Conservation (phyloP, 2,113 vertebrate species). For the Eonycteris spelaea region DNA sequence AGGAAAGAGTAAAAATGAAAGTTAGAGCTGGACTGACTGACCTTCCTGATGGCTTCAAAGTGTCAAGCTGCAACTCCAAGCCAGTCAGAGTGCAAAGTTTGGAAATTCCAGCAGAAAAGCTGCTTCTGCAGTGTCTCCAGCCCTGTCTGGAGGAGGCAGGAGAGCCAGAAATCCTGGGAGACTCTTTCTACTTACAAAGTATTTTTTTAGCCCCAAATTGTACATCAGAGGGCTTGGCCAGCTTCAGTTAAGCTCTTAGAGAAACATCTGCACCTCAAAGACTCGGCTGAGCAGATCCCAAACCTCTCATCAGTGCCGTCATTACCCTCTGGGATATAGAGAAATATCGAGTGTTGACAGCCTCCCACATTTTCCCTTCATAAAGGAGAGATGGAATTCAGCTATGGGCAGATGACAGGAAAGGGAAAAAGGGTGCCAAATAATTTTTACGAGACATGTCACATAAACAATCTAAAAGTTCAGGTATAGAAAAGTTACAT, state of each 20-base stretch:
- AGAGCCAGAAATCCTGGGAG: neutral
- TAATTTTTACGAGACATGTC: neutral
- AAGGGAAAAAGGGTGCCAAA: neutral
- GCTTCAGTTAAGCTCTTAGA: neutral
- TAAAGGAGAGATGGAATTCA: constrained; percentile 8
- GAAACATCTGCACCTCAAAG: neutral
- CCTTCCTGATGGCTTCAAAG: neutral
- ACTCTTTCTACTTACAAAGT: neutral
- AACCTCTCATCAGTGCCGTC: neutral
- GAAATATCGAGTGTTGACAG: neutral
- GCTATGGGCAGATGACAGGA: neutral
- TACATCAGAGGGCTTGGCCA: neutral
- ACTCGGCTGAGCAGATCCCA: neutral
- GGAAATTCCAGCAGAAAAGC: neutral
- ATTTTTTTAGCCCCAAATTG: neutral
- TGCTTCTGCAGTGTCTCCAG: neutral
- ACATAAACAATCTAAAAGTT: constrained; percentile 3
- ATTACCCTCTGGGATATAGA: neutral
- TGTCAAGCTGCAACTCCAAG: neutral
- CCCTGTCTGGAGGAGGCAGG: neutral
- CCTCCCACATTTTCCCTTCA: neutral
- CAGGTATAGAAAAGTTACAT: neutral
- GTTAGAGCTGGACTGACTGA: neutral
- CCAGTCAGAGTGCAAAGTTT: neutral
- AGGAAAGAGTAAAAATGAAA: constrained; percentile 29